Percentiles rank a stretch among this genome's conserved stretches.
phyloP scores from a whole-genome alignment of 2,797 vertebrate species.

The Gymnodraco acuticeps region DNA sequence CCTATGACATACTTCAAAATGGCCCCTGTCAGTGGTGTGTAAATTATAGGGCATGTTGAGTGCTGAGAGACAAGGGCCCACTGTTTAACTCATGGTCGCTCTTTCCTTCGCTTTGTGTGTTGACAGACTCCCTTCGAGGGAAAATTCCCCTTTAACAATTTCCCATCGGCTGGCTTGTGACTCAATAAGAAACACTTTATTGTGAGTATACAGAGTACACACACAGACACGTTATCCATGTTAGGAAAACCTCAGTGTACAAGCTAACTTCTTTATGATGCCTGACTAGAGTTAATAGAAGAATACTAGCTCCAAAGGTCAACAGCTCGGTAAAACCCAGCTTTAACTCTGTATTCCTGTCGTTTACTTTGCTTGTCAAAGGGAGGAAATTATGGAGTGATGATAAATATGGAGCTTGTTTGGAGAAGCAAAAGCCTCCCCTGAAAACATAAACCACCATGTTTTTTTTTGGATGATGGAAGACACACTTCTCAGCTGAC shows the following conservation, averaged over 20 bases:
- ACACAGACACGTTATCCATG: constrained; percentile 35
- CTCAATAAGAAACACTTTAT: constrained; percentile 34
- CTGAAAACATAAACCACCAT: constrained; percentile 80
- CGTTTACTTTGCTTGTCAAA: constrained; percentile 79
- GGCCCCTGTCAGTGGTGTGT: constrained; percentile 86
- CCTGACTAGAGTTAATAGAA: constrained; percentile 46
- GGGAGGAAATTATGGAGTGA: constrained; percentile 80
- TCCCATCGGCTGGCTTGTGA: constrained; percentile 44
- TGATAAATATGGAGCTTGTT: constrained; percentile 79
- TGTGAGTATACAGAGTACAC: constrained; percentile 37
- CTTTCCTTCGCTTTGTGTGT: constrained; percentile 82
- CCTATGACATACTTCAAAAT: constrained; percentile 82
- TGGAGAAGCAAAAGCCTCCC: constrained; percentile 77
- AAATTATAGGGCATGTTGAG: constrained; percentile 88
- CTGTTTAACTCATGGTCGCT: constrained; percentile 85
- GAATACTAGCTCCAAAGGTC: constrained; percentile 68
- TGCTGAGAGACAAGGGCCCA: constrained; percentile 88
- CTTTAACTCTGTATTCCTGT: constrained; percentile 64
- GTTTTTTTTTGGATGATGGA: constrained; percentile 69
- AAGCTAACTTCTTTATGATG: constrained; percentile 42
- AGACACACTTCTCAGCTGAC: constrained; percentile 80
- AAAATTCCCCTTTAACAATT: constrained; percentile 59
- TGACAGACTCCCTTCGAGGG: constrained; percentile 77
- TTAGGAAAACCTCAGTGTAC: constrained; percentile 44
- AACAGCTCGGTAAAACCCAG: constrained; percentile 59